Base-by-base conservation (phyloP, 2,113 vertebrate species). In the Chaetops frenatus region DNA sequence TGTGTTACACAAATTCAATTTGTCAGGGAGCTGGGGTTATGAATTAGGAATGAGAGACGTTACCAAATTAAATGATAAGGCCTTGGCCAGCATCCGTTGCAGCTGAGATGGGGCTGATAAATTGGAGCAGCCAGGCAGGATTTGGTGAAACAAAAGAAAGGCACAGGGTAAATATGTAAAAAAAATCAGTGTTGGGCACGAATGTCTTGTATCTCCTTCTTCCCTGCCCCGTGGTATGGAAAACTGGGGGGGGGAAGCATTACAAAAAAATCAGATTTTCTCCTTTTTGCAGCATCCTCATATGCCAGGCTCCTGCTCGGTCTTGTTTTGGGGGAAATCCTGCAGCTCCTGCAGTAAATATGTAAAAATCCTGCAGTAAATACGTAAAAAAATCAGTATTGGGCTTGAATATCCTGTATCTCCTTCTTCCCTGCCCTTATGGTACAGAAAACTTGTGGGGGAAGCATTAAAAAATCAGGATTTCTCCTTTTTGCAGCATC, bases 1-100 rank as follows among this genome's bases (percentile, higher is more conserved):
- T 80, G 69, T 94, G 95, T 93, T 91, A 77, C 54, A 97, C 94
- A 96, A 97, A 97, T 96, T 91, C 96, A 93, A 95, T 97, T 96
- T 91, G 96, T 95, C 94, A 95, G 56, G 84, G 96, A 92, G 92
- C 82, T 58, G 84, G 61, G 21, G 77, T 86, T 91, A 95, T 94
- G 94, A 97, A 97, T 97, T 95, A 95, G 94, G 88, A 96, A 95
- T 91, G 90, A 95, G 90, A 45, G 71, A 93, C 5, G 51, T 69
- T 83, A 71, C 74, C 60, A 66, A 95, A 90, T 86, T 64, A 92
- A 94, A 81, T 70, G 79, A 96, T 88, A 81, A 95, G 88, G 83
- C 73, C 76, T 79, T 48, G 40, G 70, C 82, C 86, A 36, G 58
- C 33, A 88, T n/a, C 42, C n/a, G 0, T 19, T 57, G 73, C 86